A percentile compares a stretch with the other conserved stretches of the same genome.
Evolutionary conservation across 2,797 vertebrate genomes (phyloP).

Genomic region (Salarias fasciatus): DNA sequence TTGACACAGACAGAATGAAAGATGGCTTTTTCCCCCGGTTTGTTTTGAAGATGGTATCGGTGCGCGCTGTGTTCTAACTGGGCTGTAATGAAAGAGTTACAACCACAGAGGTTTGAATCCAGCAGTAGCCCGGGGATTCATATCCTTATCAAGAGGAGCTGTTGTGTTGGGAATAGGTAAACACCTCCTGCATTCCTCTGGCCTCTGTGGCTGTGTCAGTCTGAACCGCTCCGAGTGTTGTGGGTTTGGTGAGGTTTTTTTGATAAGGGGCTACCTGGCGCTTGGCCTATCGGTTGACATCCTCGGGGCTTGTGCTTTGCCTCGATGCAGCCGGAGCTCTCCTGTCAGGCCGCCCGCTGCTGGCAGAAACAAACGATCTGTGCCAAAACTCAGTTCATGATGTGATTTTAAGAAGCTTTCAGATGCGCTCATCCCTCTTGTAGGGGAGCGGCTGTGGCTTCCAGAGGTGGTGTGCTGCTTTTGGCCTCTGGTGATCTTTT

Average conservation of each 20-base stretch:
- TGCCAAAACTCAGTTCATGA: constrained; percentile 18
- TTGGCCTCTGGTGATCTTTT: constrained; percentile 12
- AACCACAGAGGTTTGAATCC: constrained; percentile 31
- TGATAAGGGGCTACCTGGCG: constrained; percentile 53
- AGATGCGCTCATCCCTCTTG: not conserved
- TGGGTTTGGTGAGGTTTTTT: constrained; percentile 41
- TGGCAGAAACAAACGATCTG: constrained; percentile 6
- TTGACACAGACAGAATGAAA: constrained; percentile 37
- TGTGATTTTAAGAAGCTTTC: constrained; percentile 20
- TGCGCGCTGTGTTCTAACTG: constrained; percentile 25
- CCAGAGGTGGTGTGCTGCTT: constrained; percentile 8
- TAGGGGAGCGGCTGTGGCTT: constrained; percentile 4
- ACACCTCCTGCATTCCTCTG: constrained; percentile 40
- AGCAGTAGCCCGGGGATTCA: constrained; percentile 22
- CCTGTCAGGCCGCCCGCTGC: constrained; percentile 8
- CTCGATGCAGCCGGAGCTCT: constrained; percentile 28
- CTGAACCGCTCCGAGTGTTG: constrained; percentile 20
- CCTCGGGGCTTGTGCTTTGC: constrained; percentile 33
- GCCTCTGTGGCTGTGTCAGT: constrained; percentile 25
- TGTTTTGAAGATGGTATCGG: constrained; percentile 39
- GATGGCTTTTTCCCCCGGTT: constrained; percentile 10
- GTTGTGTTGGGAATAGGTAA: constrained; percentile 48
- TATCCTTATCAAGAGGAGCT: constrained; percentile 40
- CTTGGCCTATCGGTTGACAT: constrained; percentile 41
- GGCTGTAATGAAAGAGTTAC: constrained; percentile 30